Percentiles rank a stretch among this genome's conserved stretches.
These are phyloP conservation scores for Oscheius sp. DNA, from an alignment of 2,888 invertebrate genomes.

Conservation along the genomic window DNA sequence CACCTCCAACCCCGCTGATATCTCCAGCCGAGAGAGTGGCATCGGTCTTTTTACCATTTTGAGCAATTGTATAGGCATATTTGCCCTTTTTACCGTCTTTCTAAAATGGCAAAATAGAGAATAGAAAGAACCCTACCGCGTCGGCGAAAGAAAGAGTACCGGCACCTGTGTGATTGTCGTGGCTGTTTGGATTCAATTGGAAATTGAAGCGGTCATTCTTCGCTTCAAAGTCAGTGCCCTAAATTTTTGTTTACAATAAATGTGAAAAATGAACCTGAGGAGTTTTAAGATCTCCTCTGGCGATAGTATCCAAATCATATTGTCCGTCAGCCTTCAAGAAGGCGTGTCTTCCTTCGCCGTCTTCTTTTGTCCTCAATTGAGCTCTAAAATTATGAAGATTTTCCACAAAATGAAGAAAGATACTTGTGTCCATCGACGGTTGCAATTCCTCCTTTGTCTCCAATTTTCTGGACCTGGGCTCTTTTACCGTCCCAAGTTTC, in stretches of 20 bases:
- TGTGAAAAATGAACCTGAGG: slow-evolving; percentile 25
- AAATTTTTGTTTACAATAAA: slow-evolving; percentile 20
- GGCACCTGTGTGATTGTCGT: slow-evolving; percentile 65
- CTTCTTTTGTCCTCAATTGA: slow-evolving; percentile 66
- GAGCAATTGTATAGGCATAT: slow-evolving; percentile 70
- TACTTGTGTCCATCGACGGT: slow-evolving; percentile 72
- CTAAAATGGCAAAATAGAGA: slow-evolving; percentile 39
- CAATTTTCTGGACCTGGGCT: slow-evolving; percentile 72
- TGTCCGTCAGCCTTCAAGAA: slow-evolving; percentile 71
- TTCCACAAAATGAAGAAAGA: slow-evolving; percentile 15
- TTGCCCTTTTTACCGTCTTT: slow-evolving; percentile 67
- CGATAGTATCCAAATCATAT: slow-evolving; percentile 70
- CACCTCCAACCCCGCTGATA: slow-evolving; percentile 48
- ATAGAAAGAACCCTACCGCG: slow-evolving; percentile 29
- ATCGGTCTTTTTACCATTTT: slow-evolving; percentile 68
- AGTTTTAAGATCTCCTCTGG: slow-evolving; percentile 65
- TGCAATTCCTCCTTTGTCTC: slow-evolving; percentile 72
- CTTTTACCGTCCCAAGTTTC: slow-evolving; percentile 70
- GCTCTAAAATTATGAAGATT: slow-evolving; percentile 49
- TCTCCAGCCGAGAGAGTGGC: slow-evolving; percentile 67
- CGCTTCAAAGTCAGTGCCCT: slow-evolving; percentile 68
- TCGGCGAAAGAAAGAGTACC: slow-evolving; percentile 66
- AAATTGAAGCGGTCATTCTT: slow-evolving; percentile 70
- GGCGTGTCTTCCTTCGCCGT: slow-evolving; percentile 65
- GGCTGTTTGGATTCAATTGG: slow-evolving; percentile 65